Evolutionary conservation across 2,888 invertebrate genomes (phyloP).

Genomic region (Oscheius sp.): DNA sequence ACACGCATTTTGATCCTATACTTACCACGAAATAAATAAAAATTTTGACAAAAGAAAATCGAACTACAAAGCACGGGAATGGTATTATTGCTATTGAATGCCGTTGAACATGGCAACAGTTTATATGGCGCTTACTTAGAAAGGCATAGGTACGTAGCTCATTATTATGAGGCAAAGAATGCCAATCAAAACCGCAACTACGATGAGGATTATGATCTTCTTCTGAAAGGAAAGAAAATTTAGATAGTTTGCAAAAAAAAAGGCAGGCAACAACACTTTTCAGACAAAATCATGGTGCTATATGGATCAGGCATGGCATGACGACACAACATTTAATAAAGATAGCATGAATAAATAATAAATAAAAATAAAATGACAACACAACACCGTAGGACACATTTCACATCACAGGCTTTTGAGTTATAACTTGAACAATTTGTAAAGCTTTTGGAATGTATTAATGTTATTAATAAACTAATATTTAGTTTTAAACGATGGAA

Average conservation of each 20-base stretch:
- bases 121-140: slow-evolving; percentile 32
- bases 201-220: slow-evolving; percentile 92
- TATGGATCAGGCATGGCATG: too few relatives aligned
- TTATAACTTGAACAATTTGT: not conserved
- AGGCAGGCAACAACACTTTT: too few relatives aligned
- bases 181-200: slow-evolving; percentile 83
- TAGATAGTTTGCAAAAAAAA: too few relatives aligned
- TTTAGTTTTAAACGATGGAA: not conserved
- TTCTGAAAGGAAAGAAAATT: slow-evolving; percentile 78
- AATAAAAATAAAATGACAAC: too few relatives aligned
- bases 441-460: not conserved
- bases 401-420: slow-evolving; percentile 4
- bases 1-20: slow-evolving; percentile 30
- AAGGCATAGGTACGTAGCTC: slow-evolving; percentile 53
- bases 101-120: not conserved
- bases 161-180: slow-evolving; percentile 74
- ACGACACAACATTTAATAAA: slow-evolving; percentile 1
- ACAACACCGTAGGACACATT: not conserved
- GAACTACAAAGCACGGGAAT: not conserved
- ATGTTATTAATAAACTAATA: not conserved
- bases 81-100: slow-evolving; percentile 7
- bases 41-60: not conserved
- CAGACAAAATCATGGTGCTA: too few relatives aligned
- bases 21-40: slow-evolving; percentile 6
- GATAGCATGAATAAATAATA: too few relatives aligned